phyloP scores from a whole-genome alignment of 2,888 invertebrate species.

The Phortica magna region DNA sequence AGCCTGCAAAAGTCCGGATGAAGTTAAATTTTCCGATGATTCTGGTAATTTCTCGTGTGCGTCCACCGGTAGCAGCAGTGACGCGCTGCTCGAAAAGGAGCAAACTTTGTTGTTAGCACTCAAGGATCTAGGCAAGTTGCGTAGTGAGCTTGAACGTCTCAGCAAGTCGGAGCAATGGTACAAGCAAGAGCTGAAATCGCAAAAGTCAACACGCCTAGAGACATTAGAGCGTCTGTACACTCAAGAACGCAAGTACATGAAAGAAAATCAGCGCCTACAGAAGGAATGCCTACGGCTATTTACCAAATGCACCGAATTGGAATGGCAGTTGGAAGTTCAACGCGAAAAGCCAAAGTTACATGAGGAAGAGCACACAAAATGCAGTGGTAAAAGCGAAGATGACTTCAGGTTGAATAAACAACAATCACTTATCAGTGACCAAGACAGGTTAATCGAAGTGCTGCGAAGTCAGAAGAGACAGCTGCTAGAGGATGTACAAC shows the following conservation, averaged over 20 bases:
- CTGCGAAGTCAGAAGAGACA: slow-evolving; percentile 73
- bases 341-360: slow-evolving; percentile 38
- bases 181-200: slow-evolving; percentile 71
- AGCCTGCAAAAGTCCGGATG: background rate
- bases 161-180: slow-evolving; percentile 77
- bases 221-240: slow-evolving; percentile 74
- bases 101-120: slow-evolving; percentile 2
- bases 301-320: slow-evolving; percentile 65
- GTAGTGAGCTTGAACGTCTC: slow-evolving; percentile 73
- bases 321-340: slow-evolving; percentile 56
- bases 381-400: background rate
- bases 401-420: slow-evolving; percentile 69
- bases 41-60: slow-evolving; percentile 1
- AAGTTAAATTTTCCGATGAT: background rate
- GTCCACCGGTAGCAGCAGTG: background rate
- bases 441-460: slow-evolving; percentile 71
- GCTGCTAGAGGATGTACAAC: slow-evolving; percentile 68
- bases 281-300: slow-evolving; percentile 69
- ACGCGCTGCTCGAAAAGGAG: background rate
- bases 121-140: slow-evolving; percentile 63
- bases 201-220: slow-evolving; percentile 71
- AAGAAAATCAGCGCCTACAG: slow-evolving; percentile 74
- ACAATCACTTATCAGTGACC: slow-evolving; percentile 64
- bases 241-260: slow-evolving; percentile 74
- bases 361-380: background rate